These are phyloP conservation scores for Cyprinus carpio DNA, from an alignment of 2,113 vertebrate species.

Conservation along the genomic window DNA sequence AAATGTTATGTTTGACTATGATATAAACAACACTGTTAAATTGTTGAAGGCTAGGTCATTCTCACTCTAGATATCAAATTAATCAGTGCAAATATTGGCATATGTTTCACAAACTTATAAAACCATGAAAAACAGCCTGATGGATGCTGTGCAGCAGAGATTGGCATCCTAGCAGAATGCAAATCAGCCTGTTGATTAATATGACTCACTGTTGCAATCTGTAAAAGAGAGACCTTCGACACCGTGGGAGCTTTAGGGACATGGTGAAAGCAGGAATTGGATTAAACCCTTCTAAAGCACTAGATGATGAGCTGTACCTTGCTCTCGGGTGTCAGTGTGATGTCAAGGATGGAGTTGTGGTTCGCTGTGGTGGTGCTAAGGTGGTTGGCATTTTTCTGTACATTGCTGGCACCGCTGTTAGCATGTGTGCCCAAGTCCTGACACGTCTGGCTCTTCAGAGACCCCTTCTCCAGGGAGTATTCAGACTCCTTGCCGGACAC, in stretches of 20 bases:
- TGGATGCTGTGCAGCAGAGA: not conserved
- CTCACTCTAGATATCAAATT: conserved; percentile 2
- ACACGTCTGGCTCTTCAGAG: conserved; percentile 80
- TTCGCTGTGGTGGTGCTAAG: conserved; percentile 17
- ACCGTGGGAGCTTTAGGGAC: not conserved
- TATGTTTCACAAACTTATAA: conserved; percentile 22
- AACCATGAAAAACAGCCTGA: conserved; percentile 1
- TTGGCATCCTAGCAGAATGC: conserved; percentile 28
- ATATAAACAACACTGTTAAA: conserved; percentile 2
- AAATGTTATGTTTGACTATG: conserved; percentile 1
- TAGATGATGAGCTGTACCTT: conserved; percentile 36
- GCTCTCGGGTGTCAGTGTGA: conserved; percentile 43
- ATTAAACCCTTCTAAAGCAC: not conserved
- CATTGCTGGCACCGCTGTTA: not conserved
- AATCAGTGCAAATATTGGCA: conserved; percentile 23
- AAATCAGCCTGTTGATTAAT: conserved; percentile 29
- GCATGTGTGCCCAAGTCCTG: conserved; percentile 72
- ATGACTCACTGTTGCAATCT: conserved; percentile 30
- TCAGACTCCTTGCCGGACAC: conserved; percentile 49
- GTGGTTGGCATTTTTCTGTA: conserved; percentile 16
- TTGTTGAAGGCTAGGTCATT: conserved; percentile 23
- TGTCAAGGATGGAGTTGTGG: conserved; percentile 51
- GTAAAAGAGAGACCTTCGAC: conserved; percentile 32
- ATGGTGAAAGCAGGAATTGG: not conserved
- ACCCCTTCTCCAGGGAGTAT: conserved; percentile 65